These are phyloP conservation scores for Tetheella fluctuosa DNA, from an alignment of 2,888 invertebrate species.

Conservation along the genomic window DNA sequence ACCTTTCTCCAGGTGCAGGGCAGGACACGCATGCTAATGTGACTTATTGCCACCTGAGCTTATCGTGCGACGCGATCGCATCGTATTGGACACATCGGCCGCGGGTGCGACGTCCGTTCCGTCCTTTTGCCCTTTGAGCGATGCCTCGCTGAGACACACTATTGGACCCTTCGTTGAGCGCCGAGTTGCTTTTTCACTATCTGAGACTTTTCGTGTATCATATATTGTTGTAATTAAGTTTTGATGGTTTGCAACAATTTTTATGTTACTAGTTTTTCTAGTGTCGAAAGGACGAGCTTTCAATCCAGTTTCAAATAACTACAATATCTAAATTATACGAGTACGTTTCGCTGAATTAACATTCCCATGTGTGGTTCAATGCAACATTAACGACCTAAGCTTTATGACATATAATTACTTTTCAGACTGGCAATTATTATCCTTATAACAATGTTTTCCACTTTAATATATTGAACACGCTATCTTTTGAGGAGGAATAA, in stretches of 20 bases:
- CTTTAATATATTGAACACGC: slow-evolving; percentile 42
- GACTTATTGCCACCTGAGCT: slow-evolving; percentile 42
- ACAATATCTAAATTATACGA: not conserved
- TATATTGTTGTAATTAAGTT: no score
- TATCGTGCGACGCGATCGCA: slow-evolving; percentile 45
- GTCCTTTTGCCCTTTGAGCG: slow-evolving; percentile 72
- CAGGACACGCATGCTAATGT: slow-evolving; percentile 25
- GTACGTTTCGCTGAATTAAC: not conserved
- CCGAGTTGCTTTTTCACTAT: not conserved
- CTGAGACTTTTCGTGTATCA: no score
- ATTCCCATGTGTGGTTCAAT: slow-evolving; percentile 34
- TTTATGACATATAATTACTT: slow-evolving; percentile 61
- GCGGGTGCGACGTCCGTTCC: slow-evolving; percentile 67
- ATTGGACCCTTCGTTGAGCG: slow-evolving; percentile 17
- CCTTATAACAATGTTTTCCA: slow-evolving; percentile 52
- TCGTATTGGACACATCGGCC: slow-evolving; percentile 35
- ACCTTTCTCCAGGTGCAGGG: slow-evolving; percentile 10
- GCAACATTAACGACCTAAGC: slow-evolving; percentile 50
- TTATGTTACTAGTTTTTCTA: not conserved
- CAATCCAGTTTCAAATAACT: no score
- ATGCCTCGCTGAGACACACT: slow-evolving; percentile 36
- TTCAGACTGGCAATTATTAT: slow-evolving; percentile 58
- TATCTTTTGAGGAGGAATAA: slow-evolving; percentile 20
- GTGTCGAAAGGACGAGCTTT: not conserved
- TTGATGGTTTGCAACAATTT: no score